Evolutionary conservation across 2,113 vertebrate genomes (phyloP).

Genomic region (Melanostigma gelatinosum): DNA sequence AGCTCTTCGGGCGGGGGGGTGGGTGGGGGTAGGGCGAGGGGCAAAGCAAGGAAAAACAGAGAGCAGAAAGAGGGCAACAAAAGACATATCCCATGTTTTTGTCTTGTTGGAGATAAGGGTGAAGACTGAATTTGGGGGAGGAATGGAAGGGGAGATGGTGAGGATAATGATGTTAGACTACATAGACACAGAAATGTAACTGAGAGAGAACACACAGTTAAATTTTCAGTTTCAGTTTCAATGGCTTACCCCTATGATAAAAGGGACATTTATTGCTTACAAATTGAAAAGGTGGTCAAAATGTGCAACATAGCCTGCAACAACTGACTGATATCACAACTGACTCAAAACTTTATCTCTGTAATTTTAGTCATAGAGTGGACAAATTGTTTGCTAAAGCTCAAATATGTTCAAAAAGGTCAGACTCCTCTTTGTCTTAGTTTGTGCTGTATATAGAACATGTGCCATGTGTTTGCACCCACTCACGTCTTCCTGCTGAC

Average conservation of each 20-base stretch:
- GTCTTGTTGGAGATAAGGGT: not conserved
- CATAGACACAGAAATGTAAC: conserved; percentile 1
- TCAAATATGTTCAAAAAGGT: not conserved
- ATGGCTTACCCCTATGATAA: not conserved
- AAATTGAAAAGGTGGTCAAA: not conserved
- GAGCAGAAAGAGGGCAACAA: conserved; percentile 47
- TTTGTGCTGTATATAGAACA: not conserved
- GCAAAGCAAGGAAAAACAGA: conserved; percentile 41
- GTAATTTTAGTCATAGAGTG: not conserved
- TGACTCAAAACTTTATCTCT: not conserved
- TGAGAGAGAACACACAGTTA: not conserved
- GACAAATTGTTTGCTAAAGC: not conserved
- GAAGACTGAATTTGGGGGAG: not conserved
- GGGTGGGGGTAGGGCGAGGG: conserved; percentile 41
- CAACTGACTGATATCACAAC: not conserved
- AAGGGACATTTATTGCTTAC: not conserved
- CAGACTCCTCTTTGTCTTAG: not conserved
- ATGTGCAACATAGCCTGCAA: too few relatives aligned
- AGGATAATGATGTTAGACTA: not conserved
- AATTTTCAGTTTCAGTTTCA: too few relatives aligned
- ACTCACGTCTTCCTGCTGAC: not conserved
- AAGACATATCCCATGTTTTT: conserved; percentile 21
- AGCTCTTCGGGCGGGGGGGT: conserved; percentile 64
- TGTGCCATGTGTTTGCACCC: not conserved
- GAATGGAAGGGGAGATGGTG: not conserved